Evolutionary conservation across 2,113 vertebrate genomes (phyloP).

Genomic region (Actenoides lindsayi): DNA sequence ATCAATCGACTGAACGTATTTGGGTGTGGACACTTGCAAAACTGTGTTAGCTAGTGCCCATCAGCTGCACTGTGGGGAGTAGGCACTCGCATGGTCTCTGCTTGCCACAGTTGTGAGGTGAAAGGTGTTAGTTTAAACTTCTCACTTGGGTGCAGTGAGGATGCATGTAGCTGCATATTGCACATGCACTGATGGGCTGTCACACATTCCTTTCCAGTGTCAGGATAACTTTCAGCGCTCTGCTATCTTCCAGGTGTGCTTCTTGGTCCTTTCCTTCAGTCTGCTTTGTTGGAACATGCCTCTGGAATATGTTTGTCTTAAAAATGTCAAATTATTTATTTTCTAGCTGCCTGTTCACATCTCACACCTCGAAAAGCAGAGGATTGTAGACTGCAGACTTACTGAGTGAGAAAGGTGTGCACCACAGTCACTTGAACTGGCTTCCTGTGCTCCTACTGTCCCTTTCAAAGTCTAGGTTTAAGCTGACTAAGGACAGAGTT

Average conservation of each 20-base stretch:
- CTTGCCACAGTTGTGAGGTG: neutral
- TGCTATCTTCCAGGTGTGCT: neutral
- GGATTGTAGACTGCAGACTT: neutral
- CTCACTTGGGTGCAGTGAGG: neutral
- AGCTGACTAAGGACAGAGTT: neutral
- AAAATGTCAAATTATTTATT: neutral
- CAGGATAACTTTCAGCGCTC: neutral
- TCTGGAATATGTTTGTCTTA: neutral
- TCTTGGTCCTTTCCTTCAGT: neutral
- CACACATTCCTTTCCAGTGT: fast-evolving
- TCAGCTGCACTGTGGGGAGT: neutral
- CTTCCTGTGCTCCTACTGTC: neutral
- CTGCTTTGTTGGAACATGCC: neutral
- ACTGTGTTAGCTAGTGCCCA: neutral
- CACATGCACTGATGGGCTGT: neutral
- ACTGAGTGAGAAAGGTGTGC: neutral
- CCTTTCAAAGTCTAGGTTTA: neutral
- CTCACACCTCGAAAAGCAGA: neutral
- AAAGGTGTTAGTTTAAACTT: neutral
- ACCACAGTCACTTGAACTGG: neutral
- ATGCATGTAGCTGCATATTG: neutral
- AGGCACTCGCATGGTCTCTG: neutral
- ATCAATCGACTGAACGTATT: neutral
- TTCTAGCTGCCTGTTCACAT: neutral
- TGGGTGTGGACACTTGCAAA: neutral